Evolutionary conservation across 2,888 invertebrate genomes (phyloP).

Genomic region (Lomographa bimaculata): DNA sequence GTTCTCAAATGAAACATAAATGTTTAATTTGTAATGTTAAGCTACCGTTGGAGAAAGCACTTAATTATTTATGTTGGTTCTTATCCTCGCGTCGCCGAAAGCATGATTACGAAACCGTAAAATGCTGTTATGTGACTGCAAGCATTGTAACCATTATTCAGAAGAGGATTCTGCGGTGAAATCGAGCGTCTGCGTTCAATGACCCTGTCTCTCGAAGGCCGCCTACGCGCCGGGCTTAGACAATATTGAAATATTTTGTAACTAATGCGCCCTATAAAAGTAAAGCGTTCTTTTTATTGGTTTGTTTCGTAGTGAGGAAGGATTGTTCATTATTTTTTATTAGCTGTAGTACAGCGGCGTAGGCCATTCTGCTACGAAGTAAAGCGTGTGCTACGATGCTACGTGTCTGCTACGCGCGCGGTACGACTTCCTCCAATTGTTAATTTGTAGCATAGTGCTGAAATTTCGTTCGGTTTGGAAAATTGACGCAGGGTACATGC

Average conservation of each 20-base stretch:
- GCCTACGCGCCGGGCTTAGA: conserved; percentile 38
- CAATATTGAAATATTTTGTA: conserved; percentile 33
- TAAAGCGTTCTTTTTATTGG: conserved; percentile 5
- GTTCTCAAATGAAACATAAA: no score
- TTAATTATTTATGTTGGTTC: no score
- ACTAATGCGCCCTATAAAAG: conserved; percentile 10
- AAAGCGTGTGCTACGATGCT: conserved; percentile 3
- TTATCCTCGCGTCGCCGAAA: conserved; percentile 39
- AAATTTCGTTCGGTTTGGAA: no score
- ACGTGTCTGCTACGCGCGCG: neutral
- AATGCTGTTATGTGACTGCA: conserved; percentile 6
- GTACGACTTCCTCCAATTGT: no score
- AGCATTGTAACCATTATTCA: conserved; percentile 46
- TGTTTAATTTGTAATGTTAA: no score
- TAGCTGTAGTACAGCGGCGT: neutral
- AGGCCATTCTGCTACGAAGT: conserved; percentile 4
- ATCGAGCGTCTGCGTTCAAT: conserved; percentile 50
- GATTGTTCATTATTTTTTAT: neutral
- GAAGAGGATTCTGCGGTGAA: conserved; percentile 37
- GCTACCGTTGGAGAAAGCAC: no score
- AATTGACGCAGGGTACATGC: no score
- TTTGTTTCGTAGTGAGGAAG: conserved; percentile 2
- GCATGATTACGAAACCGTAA: conserved; percentile 44
- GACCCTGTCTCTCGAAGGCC: conserved; percentile 38
- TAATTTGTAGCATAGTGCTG: conserved; percentile 1